These are phyloP conservation scores for Liparis tanakae DNA, from an alignment of 2,797 vertebrate species.

Conservation along the genomic window DNA sequence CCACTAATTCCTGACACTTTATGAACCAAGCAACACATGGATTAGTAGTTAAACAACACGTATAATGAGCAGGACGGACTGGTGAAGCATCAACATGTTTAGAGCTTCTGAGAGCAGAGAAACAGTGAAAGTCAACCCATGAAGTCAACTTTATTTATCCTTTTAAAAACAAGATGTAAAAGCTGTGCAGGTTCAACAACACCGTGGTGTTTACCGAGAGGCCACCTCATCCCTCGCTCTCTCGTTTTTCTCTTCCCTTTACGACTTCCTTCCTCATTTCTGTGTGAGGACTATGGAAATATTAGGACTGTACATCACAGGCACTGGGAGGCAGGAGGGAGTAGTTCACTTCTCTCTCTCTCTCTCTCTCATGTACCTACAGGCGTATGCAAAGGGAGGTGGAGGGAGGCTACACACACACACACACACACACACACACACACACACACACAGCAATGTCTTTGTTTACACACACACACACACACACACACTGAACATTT, in stretches of 20 bases:
- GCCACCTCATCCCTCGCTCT: constrained; percentile 19
- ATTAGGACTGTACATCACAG: constrained; percentile 81
- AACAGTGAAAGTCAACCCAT: background rate
- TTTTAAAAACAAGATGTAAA: background rate
- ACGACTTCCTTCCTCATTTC: constrained; percentile 78
- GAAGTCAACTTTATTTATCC: background rate
- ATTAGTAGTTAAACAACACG: background rate
- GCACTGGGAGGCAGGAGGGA: constrained; percentile 65
- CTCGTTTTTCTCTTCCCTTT: constrained; percentile 37
- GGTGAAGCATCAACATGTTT: background rate
- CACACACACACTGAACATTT: constrained; percentile 47
- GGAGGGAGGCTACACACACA: constrained; percentile 56
- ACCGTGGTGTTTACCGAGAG: constrained; percentile 47
- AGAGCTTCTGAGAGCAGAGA: background rate
- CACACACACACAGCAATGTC: constrained; percentile 58
- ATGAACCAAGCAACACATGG: background rate
- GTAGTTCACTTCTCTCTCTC: constrained; percentile 47
- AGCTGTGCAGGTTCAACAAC: constrained; percentile 2
- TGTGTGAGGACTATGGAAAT: constrained; percentile 80
- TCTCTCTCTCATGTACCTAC: constrained; percentile 77
- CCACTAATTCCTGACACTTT: background rate
- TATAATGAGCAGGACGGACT: background rate
- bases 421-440: constrained; percentile 70
- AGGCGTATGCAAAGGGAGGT: constrained; percentile 83
- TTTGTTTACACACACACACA: constrained; percentile 76